Conservation (phyloP, 1,140 invertebrate genomes). For the Wasmannia auropunctata region DNA sequence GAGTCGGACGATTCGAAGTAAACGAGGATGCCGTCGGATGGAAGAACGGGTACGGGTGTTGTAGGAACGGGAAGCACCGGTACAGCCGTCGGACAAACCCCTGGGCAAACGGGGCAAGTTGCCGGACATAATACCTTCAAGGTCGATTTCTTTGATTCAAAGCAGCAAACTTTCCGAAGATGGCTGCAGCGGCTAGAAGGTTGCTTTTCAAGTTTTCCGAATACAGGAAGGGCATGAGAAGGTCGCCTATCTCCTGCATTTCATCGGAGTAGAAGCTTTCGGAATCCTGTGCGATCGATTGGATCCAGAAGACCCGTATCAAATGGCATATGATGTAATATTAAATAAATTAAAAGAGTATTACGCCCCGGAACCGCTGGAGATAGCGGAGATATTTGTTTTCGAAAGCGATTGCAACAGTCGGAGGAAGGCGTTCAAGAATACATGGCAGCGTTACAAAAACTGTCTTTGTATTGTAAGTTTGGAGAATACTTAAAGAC, state of each 20-base stretch:
- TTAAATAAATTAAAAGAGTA: constrained; percentile 44
- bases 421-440: constrained; percentile 59
- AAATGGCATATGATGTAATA: not conserved
- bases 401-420: constrained; percentile 68
- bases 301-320: constrained; percentile 7
- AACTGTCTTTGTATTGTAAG: constrained; percentile 64
- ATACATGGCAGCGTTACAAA: constrained; percentile 56
- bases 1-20: too few relatives aligned
- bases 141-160: not conserved
- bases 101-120: too few relatives aligned
- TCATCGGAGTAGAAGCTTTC: constrained; percentile 46
- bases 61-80: too few relatives aligned
- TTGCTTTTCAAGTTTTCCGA: not conserved
- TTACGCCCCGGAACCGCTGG: constrained; percentile 60
- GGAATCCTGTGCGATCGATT: constrained; percentile 60
- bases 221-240: not conserved
- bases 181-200: not conserved
- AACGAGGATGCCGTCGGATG: too few relatives aligned
- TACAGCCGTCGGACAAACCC: too few relatives aligned
- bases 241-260: constrained; percentile 53
- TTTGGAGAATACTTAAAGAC: constrained; percentile 65
- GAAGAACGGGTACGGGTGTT: too few relatives aligned
- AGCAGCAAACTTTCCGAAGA: not conserved
- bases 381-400: constrained; percentile 67
- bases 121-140: too few relatives aligned